phyloP scores from a whole-genome alignment of 2,888 invertebrate species.

The Yponomeuta plumbellus region DNA sequence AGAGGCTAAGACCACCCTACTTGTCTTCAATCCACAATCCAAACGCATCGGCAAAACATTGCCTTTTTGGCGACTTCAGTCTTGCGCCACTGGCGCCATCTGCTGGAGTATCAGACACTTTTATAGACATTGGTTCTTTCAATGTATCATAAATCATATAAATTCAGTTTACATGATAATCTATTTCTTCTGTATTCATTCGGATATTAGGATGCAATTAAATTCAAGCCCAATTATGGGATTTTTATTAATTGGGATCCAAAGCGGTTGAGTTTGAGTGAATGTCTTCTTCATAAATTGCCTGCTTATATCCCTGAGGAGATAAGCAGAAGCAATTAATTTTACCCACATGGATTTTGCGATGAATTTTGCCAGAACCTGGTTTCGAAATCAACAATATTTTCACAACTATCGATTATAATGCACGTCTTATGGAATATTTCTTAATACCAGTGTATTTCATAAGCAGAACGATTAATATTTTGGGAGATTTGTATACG shows the following conservation, averaged over 20 bases:
- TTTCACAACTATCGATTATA: background rate
- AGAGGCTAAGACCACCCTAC: background rate
- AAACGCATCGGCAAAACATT: background rate
- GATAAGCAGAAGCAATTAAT: too few relatives aligned
- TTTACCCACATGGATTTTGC: too few relatives aligned
- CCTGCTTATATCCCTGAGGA: too few relatives aligned
- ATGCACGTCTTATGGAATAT: background rate
- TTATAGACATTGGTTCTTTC: background rate
- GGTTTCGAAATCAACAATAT: too few relatives aligned
- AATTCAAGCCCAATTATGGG: background rate
- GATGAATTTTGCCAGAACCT: too few relatives aligned
- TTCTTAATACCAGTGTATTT: conserved; percentile 2
- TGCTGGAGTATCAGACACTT: background rate
- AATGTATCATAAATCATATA: background rate
- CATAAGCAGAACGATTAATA: background rate
- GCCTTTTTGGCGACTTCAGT: background rate
- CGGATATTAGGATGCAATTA: background rate
- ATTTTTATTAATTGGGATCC: background rate
- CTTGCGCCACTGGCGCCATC: background rate
- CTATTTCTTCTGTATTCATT: background rate
- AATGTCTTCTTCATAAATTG: too few relatives aligned
- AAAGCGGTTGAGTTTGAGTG: background rate
- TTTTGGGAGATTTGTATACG: conserved; percentile 15
- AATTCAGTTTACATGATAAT: too few relatives aligned
- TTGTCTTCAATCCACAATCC: background rate